Evolutionary conservation across 1,140 invertebrate species (phyloP), one percentile per base, ranked within the genome.

Genomic region (Musca vetustissima): DNA sequence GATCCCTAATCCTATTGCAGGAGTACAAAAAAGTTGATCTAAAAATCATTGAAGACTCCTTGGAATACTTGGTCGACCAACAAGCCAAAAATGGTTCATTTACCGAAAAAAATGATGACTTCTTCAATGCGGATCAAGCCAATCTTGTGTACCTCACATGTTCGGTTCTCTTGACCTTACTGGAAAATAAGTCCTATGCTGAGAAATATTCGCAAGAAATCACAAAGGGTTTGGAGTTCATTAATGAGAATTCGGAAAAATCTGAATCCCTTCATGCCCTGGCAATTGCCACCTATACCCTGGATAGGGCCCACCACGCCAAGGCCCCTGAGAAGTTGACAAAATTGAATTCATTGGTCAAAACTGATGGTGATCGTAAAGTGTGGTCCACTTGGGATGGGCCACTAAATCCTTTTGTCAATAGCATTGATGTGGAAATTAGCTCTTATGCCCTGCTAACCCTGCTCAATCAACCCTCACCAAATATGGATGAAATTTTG

Each of bases 51-150:
- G 81, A 86, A 0, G 86, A 88, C 55, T 89, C 93, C 7, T 85
- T 95, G 8, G 83, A 90, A 48, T 99, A 95, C 91, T 84, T 99
- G 19, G 84, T 90, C 0, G 83, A 83, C 4, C 85, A 89, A 69
- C 97, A 98, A 85, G 86, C 84, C 1, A 59, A 86, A 9, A 93
- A 94, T 76, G 98, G 97, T 55, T 92, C 91, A 74, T 97, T 97
- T 78, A 88, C 88, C 0, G 91, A 93, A 83, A 82, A 80, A n/a
- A 92, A 92, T 52, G 88, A 88, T 92, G 52, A 88, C 87, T 81
- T 89, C 93, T 83, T 28, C 28, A 4, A 81, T 50, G 70, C 91
- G 89, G 69, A 90, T 87, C 67, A 86, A 89, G 68, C 86, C 32
- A 71, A 72, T 1, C 6, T 2, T 4, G 36, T 81, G 8, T 87